Percentiles rank a stretch among this genome's conserved stretches.
phyloP scores from a whole-genome alignment of 1,140 invertebrate species.

The Orius insidiosus region DNA sequence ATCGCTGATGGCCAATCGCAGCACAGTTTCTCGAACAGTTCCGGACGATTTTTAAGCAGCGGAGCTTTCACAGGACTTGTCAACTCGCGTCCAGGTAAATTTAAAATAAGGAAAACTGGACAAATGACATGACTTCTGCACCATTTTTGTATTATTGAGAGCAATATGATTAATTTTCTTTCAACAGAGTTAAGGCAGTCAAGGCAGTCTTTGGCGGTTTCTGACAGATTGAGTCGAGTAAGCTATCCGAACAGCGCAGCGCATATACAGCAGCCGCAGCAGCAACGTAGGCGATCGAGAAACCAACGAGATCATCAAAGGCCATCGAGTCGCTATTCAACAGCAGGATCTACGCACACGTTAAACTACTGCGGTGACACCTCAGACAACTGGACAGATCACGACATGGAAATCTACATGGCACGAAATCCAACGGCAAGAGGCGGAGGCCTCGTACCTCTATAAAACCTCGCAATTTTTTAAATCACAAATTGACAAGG shows the following conservation, averaged over 20 bases:
- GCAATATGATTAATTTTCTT: conserved; percentile 18
- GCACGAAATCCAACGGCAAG: conserved; percentile 75
- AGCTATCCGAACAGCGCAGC: conserved; percentile 34
- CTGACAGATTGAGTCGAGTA: conserved; percentile 55
- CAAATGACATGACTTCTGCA: neutral
- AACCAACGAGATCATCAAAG: conserved; percentile 10
- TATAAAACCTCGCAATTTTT: too few species aligned
- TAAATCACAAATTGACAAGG: too few species aligned
- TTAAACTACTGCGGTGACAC: conserved; percentile 66
- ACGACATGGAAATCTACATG: conserved; percentile 91
- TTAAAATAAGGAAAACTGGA: neutral
- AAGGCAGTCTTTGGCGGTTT: conserved; percentile 58
- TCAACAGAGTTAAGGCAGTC: conserved; percentile 63
- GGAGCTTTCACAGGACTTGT: conserved; percentile 52
- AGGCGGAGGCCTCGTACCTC: conserved; percentile 53
- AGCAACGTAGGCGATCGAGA: conserved; percentile 42
- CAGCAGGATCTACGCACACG: conserved; percentile 55
- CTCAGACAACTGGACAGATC: conserved; percentile 84
- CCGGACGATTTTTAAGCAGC: conserved; percentile 43
- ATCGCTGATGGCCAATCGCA: conserved; percentile 71
- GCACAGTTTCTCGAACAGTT: conserved; percentile 67
- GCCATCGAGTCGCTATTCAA: conserved; percentile 36
- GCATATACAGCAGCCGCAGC: conserved; percentile 29
- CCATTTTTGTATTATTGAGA: neutral
- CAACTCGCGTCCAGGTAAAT: conserved; percentile 53